A percentile compares a stretch with the other conserved stretches of the same genome.
Conservation (phyloP, 2,797 vertebrate species). For the Esox masquinongy region DNA sequence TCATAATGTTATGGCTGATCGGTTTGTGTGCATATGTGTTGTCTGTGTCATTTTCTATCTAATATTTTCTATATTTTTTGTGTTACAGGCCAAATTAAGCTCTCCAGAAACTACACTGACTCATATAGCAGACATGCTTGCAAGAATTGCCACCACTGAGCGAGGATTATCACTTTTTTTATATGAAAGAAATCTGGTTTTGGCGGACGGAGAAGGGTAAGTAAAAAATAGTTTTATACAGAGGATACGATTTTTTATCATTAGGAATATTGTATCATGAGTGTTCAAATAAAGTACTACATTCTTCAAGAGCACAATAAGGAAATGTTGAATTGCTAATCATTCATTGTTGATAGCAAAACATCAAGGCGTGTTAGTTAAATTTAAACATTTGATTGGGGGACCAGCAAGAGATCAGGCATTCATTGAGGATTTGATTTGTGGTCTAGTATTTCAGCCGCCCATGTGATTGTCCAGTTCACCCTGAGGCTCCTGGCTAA, state of each 20-base stretch:
- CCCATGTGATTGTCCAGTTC: constrained; percentile 83
- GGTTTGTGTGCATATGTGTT: background rate
- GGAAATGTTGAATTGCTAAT: background rate
- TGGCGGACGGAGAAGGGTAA: constrained; percentile 76
- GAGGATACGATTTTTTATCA: background rate
- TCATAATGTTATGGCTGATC: too few species aligned
- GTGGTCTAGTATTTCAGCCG: constrained; percentile 76
- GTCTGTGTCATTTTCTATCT: constrained; percentile 22
- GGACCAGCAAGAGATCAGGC: background rate
- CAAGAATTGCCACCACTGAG: constrained; percentile 85
- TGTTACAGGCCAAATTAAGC: constrained; percentile 75
- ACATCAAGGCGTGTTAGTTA: too few species aligned
- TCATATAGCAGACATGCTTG: constrained; percentile 86
- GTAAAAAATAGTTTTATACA: constrained; percentile 19
- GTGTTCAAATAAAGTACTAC: background rate
- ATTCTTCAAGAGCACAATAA: background rate
- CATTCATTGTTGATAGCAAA: background rate
- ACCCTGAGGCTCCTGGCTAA: constrained; percentile 87
- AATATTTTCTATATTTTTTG: constrained; percentile 25
- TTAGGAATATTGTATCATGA: constrained; percentile 3
- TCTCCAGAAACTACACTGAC: constrained; percentile 80
- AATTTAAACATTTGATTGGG: background rate
- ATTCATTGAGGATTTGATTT: background rate
- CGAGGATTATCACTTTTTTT: constrained; percentile 87
- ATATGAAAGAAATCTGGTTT: constrained; percentile 78